Base-by-base conservation (phyloP, 2,113 vertebrate species). In the Scophthalmus maximus region DNA sequence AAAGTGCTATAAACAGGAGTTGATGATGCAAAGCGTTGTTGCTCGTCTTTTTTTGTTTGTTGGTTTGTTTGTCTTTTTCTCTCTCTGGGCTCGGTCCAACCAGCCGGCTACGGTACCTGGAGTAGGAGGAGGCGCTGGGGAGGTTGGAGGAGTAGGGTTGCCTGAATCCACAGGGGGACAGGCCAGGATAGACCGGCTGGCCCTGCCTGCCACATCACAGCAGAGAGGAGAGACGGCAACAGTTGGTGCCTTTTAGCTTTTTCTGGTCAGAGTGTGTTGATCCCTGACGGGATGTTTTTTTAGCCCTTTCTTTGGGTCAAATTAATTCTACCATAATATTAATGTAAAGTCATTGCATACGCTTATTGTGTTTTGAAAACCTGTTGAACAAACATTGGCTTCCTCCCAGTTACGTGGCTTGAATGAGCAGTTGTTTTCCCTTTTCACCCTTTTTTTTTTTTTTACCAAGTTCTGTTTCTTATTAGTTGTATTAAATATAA, bases 81-180 rank as follows among this genome's bases (percentile, higher is more conserved):
- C 29, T 61, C 15, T 49, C 18, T 34, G 34, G 53, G 82, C 78
- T 67, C 5, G 53, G 38, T 87, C 88, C 73, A 80, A 84, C 82
- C 83, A 68, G 89, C 80, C 77, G 78, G 87, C 49, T 25, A 96
- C 95, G 63, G 93, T 95, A 99, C 98, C 98, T 98, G 94, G 96
- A 94, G 93, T 97, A 97, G 88, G 97, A 95, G 81, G 97, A 93
- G 94, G 95, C 94, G 93, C 95, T 87, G 91, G 96, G 91, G 66
- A 97, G 94, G 90, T 95, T 93, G 71, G 96, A 94, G 59, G 95
- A 92, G 88, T 96, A 98, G 88, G 97, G 84, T 94, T 96, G 98
- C 89, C 97, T 97, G 96, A 97, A 98, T 95, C 97, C 97, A 93
- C 97, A 98, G 92, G 97, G 95, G 91, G 96, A 94, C 91, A 98